Evolutionary conservation across 2,888 invertebrate genomes (phyloP), one percentile per base, ranked within the genome.

Genomic region (Subacronicta megacephala): DNA sequence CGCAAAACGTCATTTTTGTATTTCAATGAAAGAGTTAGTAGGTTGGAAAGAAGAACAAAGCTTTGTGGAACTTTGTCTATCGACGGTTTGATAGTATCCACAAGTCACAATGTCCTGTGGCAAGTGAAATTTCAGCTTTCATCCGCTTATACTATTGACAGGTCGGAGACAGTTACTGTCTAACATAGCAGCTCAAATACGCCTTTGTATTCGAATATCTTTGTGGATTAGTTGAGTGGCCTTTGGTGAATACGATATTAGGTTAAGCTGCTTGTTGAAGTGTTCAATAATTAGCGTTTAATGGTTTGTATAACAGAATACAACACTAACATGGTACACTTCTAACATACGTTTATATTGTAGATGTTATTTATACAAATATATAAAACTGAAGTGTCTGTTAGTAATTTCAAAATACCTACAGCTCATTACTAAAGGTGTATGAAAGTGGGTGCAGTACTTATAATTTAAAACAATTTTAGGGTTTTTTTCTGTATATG

Each of bases 31-130:
- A 35, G 40, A 69, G 49, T 63, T 46, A 35, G 20, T 33, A 40
- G 20, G 26, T 23, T 13, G 16, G 13, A 12, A 43, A n/a, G 18
- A 35, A 26, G 16, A 16, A 44, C 55, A 74, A 70, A 54, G 64
- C 46, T 56, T 62, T 59, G 56, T n/a, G 55, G 31, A 13, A 47
- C 41, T 41, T 41, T 55, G 52, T 64, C 41, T 51, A 56, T 40
- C 46, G 17, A 51, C 65, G 46, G 53, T 51, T 63, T 73, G 72
- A 75, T 74, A 63, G 44, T 49, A 61, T 50, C 56, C 66, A 60
- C 57, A 67, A 72, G 72, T 63, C 63, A 54, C 45, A 16, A 9
- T 31, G 36, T 33, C 42, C 40, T 60, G 15, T 49, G 59, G 53
- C 52, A 62, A 43, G 20, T 55, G 23, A 75, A 65, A 59, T 64